Percentiles rank a stretch among this genome's conserved stretches.
Conservation (phyloP, 2,888 invertebrate genomes). For the Cloeon dipterum region DNA sequence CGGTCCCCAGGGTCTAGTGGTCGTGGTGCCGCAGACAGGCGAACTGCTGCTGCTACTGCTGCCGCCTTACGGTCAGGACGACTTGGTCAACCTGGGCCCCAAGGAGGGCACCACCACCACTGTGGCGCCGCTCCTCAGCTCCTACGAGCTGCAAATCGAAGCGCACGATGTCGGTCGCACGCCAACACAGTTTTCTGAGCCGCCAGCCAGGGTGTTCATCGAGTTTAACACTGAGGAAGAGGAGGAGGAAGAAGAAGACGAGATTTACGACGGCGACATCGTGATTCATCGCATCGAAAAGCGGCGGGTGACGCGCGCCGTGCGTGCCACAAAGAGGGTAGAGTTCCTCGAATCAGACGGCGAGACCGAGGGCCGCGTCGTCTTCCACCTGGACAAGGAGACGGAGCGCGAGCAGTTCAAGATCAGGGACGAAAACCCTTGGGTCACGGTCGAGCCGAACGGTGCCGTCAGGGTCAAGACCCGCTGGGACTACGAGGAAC, state of each 20-base stretch:
- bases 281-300: slow-evolving; percentile 38
- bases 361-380: slow-evolving; percentile 64
- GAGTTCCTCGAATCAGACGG: slow-evolving; percentile 84
- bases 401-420: slow-evolving; percentile 81
- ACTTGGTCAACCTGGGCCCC: neutral
- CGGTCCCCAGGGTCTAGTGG: slow-evolving; percentile 50
- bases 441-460: slow-evolving; percentile 81
- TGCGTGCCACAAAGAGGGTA: slow-evolving; percentile 82
- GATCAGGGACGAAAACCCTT: slow-evolving; percentile 79
- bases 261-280: neutral
- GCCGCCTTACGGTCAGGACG: neutral
- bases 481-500: slow-evolving; percentile 92
- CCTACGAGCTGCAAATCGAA: slow-evolving; percentile 43
- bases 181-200: slow-evolving; percentile 42
- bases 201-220: slow-evolving; percentile 51
- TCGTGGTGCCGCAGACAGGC: slow-evolving; percentile 83
- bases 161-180: slow-evolving; percentile 57
- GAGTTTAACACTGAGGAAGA: slow-evolving; percentile 25
- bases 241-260: slow-evolving; percentile 1
- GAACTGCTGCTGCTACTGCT: slow-evolving; percentile 41
- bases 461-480: slow-evolving; percentile 83
- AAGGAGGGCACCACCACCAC: neutral
- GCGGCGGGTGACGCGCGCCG: slow-evolving; percentile 64
- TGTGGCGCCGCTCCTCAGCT: slow-evolving; percentile 10
- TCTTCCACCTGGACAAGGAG: slow-evolving; percentile 77